phyloP scores from a whole-genome alignment of 2,888 invertebrate species.

The Protodeltote pygarga region DNA sequence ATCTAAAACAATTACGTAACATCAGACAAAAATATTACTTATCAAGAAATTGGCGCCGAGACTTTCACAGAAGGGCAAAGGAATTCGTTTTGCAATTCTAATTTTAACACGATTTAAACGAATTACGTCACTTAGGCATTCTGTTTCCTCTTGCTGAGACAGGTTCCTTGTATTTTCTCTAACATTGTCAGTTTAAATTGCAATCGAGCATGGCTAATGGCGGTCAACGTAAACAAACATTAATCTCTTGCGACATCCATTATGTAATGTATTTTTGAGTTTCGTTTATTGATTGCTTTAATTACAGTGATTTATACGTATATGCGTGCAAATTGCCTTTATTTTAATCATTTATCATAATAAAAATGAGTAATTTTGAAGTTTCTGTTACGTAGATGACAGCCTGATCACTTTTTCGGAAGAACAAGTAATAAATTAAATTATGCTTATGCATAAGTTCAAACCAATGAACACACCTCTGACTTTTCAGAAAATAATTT shows the following conservation, averaged over 20 bases:
- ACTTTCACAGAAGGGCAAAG: conserved; percentile 48
- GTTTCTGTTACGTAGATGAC: conserved; percentile 1
- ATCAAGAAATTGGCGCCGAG: conserved; percentile 23
- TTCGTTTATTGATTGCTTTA: conserved; percentile 31
- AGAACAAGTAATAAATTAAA: no score
- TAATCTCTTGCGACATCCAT: conserved; percentile 25
- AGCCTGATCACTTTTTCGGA: background rate
- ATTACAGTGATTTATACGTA: conserved; percentile 20
- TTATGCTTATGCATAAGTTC: no score
- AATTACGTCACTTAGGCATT: conserved; percentile 27
- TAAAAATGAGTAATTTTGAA: background rate
- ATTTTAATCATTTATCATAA: conserved; percentile 26
- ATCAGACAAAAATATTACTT: conserved; percentile 20
- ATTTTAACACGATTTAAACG: conserved; percentile 39
- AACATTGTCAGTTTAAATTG: conserved; percentile 9
- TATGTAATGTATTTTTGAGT: conserved; percentile 28
- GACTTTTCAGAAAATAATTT: no score
- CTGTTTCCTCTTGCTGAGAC: conserved; percentile 20
- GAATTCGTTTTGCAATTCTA: conserved; percentile 47
- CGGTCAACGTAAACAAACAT: conserved; percentile 29
- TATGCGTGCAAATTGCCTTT: conserved; percentile 27
- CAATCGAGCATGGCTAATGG: background rate
- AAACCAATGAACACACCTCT: no score
- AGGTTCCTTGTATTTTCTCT: conserved; percentile 17
- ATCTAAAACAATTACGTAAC: conserved; percentile 27